Base-by-base conservation (phyloP, 2,888 invertebrate genomes). In the Xanthia togata region DNA sequence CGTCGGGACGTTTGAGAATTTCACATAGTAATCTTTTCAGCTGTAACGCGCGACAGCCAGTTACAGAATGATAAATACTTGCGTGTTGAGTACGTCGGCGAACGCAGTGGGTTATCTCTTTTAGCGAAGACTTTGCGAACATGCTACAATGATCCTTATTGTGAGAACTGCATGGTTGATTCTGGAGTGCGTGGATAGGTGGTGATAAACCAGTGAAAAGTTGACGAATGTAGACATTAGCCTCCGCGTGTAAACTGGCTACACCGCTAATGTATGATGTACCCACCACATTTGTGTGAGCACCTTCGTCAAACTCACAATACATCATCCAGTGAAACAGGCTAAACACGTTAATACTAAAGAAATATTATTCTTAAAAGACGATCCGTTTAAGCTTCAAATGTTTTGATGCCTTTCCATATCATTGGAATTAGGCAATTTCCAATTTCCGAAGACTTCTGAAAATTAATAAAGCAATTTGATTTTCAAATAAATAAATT, bases 1-100 rank as follows among this genome's bases (percentile, higher is more conserved):
- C 79, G 73, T 60, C 63, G 78, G 79, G 80, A 73, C 79, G 70
- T 87, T 89, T 88, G 77, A 87, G 84, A 86, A 88, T 81, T 89
- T 86, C 82, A 86, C 78, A 73, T 86, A 90, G 89, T 89, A 91
- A 90, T 91, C 90, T 89, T 88, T 88, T 87, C 81, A 83, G 86
- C 81, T 87, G 85, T 89, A 88, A 78, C 35, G 74, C 82, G 79
- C 77, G 86, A 89, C 90, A 88, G 75, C 86, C 81, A 83, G 83
- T 86, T 85, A 86, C 83, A 79, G 81, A 70, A 86, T 90, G 91
- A 91, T 90, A 80, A 87, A 91, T 89, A 87, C 76, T 82, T 80
- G 81, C 81, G 77, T 79, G 73, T 63, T 73, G 70, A 71, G 76
- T 84, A 78, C 83, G 78, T 77, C 72, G 70, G 70, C 70, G 73